phyloP scores from a whole-genome alignment of 2,888 invertebrate species.

The Harpagoxenus sublaevis region DNA sequence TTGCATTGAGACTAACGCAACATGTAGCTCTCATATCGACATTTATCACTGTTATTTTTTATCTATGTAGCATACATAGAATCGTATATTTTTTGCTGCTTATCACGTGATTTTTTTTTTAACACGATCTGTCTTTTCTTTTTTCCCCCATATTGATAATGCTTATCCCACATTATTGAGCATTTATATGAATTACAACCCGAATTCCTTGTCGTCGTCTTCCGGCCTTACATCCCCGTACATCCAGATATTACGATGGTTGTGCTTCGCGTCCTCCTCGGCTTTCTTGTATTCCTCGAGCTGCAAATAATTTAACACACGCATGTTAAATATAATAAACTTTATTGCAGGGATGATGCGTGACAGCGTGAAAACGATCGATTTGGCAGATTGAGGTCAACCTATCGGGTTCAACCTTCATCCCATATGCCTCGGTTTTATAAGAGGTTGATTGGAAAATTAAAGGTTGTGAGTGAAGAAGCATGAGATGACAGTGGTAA shows the following conservation, averaged over 20 bases:
- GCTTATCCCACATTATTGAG: constrained; percentile 64
- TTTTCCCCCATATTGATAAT: constrained; percentile 66
- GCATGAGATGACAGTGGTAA: background rate
- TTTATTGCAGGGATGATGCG: background rate
- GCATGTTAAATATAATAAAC: background rate
- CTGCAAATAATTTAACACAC: constrained; percentile 82
- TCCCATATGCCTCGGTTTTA: background rate
- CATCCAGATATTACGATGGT: constrained; percentile 97
- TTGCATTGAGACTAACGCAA: constrained; percentile 70
- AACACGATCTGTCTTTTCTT: constrained; percentile 76
- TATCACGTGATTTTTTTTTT: constrained; percentile 57
- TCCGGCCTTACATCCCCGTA: constrained; percentile 98
- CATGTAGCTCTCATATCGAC: constrained; percentile 73
- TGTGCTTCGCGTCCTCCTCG: constrained; percentile 94
- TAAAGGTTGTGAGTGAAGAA: background rate
- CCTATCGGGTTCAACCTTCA: background rate
- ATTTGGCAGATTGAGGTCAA: background rate
- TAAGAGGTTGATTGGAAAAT: background rate
- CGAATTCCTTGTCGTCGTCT: constrained; percentile 93
- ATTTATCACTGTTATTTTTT: constrained; percentile 75
- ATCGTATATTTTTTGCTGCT: constrained; percentile 75
- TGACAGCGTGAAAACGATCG: background rate
- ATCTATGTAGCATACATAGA: constrained; percentile 72
- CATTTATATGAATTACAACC: constrained; percentile 69
- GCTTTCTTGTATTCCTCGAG: constrained; percentile 94